phyloP scores from a whole-genome alignment of 2,888 invertebrate species.

The Sinotaia quadrata region DNA sequence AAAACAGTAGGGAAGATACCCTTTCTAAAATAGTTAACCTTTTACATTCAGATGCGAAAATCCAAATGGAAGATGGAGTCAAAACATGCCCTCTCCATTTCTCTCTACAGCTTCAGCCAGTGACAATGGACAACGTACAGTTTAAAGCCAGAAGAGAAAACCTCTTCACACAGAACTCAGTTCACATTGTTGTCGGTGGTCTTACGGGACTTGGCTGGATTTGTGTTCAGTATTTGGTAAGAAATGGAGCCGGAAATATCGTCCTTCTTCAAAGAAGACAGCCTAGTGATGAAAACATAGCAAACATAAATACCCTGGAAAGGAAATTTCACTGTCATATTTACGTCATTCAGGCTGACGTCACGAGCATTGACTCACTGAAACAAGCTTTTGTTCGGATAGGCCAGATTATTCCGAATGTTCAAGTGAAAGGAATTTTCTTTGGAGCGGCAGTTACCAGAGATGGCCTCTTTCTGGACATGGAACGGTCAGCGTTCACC shows the following conservation, averaged over 20 bases:
- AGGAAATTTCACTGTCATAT: constrained; percentile 7
- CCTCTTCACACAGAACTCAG: background rate
- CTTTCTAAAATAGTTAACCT: background rate
- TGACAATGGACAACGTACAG: background rate
- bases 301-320: constrained; percentile 16
- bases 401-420: background rate
- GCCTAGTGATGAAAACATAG: constrained; percentile 12
- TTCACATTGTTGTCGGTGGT: background rate
- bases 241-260: constrained; percentile 42
- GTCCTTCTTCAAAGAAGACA: constrained; percentile 39
- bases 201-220: background rate
- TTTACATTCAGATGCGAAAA: constrained; percentile 13
- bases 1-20: background rate
- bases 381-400: too few relatives aligned
- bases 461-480: constrained; percentile 35
- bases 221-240: constrained; percentile 31
- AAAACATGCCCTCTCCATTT: background rate
- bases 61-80: too few relatives aligned
- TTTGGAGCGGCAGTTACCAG: constrained; percentile 53
- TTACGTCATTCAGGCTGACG: constrained; percentile 25
- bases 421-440: constrained; percentile 51
- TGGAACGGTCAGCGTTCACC: constrained; percentile 38
- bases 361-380: constrained; percentile 18
- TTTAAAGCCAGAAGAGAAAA: constrained; percentile 15
- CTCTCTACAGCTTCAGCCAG: too few relatives aligned